Evolutionary conservation across 2,888 invertebrate species (phyloP), one percentile per base, ranked within the genome.

Genomic region (Tiliacea aurago): DNA sequence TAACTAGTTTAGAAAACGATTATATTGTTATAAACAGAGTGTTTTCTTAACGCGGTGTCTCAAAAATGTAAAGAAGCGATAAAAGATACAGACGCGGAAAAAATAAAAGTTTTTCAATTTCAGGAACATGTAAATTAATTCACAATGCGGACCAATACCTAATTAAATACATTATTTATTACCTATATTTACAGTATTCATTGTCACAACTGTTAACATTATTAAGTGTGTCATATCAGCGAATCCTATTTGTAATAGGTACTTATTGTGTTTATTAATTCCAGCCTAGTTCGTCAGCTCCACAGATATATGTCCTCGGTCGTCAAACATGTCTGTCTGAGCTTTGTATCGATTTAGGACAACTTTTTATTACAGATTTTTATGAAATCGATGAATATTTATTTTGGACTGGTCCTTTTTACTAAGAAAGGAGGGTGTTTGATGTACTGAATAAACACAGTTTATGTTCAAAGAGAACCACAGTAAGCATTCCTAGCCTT

Each of bases 191-290:
- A 63, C 20, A 20, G n/a, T 33, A 33, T 18, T 64, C 20, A 56
- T 69, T 69, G 81, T 70, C 55, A 51, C 83, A 83, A 51, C 6
- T 83, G 69, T 10, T 53, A 13, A 18, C 43, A 9, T 49, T n/a
- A n/a, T n/a, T n/a, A 66, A 58, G 56, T 80, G 43, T 67, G 66
- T 70, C 49, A 70, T 63, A 49, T 63, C 53, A 81, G 5, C 23
- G 11, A 23, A 43, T 28, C n/a, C 23, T 47, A 10, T 62, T 28
- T 51, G n/a, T n/a, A 33, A 49, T 58, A 56, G 18, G 11, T 58
- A 61, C n/a, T 13, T 58, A 78, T 56, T 70, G 65, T 20, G 11
- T 56, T 61, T 70, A 63, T 63, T 28, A 37, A 45, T 58, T 55
- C 28, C 55, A 58, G 62, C 10, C 58, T 18, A 67, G 61, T 76